A percentile compares a stretch with the other conserved stretches of the same genome.
These are phyloP conservation scores for Rhinopithecus roxellana DNA, from an alignment of 2,113 vertebrate genomes.

Conservation along the genomic window DNA sequence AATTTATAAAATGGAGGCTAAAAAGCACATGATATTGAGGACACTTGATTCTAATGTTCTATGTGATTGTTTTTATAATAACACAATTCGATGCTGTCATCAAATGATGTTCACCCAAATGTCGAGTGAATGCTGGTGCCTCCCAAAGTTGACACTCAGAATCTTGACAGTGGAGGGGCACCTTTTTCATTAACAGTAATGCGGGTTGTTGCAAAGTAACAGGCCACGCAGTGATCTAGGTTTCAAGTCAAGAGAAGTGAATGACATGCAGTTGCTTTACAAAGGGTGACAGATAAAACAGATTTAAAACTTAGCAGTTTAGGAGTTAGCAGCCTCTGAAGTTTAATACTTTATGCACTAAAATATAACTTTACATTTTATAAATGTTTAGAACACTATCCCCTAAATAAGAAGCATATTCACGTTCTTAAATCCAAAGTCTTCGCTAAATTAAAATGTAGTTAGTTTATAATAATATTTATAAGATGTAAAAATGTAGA, in stretches of 20 bases:
- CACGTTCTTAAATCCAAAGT: not conserved
- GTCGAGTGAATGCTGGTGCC: not conserved
- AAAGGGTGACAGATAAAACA: not conserved
- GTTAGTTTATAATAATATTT: not conserved
- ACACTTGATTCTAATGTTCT: accelerated
- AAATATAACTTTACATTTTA: not conserved
- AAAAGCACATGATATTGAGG: accelerated
- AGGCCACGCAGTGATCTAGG: accelerated
- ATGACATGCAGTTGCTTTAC: not conserved
- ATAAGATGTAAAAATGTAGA: not conserved
- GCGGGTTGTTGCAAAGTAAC: not conserved
- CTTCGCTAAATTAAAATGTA: not conserved
- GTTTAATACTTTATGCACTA: not conserved
- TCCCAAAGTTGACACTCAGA: not conserved
- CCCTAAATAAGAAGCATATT: not conserved
- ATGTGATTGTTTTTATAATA: not conserved
- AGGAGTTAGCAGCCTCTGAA: not conserved
- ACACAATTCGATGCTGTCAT: not conserved
- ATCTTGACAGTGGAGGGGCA: not conserved
- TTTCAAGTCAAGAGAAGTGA: not conserved
- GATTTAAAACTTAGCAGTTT: not conserved
- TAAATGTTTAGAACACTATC: not conserved
- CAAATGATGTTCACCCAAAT: not conserved
- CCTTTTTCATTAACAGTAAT: not conserved
- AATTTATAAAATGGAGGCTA: not conserved